phyloP scores from a whole-genome alignment of 2,888 invertebrate genomes.

The Drosophila sordidula region DNA sequence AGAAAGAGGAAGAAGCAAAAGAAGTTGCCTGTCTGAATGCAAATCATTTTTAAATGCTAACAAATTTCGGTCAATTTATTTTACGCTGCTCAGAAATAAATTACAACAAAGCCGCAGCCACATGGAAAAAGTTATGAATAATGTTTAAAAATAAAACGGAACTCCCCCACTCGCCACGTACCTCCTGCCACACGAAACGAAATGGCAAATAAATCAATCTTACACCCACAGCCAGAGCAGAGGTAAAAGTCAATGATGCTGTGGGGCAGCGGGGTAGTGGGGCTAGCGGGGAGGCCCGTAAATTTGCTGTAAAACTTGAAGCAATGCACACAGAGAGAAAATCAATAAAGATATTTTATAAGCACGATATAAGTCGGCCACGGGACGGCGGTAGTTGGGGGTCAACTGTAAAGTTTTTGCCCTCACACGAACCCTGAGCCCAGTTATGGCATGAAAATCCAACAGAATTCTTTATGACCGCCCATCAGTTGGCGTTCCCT shows the following conservation, averaged over 20 bases:
- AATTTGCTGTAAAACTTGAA: slow-evolving; percentile 18
- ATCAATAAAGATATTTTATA: slow-evolving; percentile 68
- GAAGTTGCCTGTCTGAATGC: slow-evolving; percentile 40
- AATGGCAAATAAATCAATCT: slow-evolving; percentile 77
- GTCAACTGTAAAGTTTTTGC: slow-evolving; percentile 39
- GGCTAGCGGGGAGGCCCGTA: background rate
- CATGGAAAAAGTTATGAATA: slow-evolving; percentile 74
- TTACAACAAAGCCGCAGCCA: slow-evolving; percentile 61
- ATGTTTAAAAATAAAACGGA: slow-evolving; percentile 63
- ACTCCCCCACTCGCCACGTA: background rate
- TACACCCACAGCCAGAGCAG: slow-evolving; percentile 44
- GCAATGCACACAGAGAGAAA: slow-evolving; percentile 41
- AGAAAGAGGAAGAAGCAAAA: background rate
- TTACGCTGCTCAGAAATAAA: slow-evolving; percentile 63
- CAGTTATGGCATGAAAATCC: slow-evolving; percentile 25
- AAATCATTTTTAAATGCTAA: slow-evolving; percentile 81
- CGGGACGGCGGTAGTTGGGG: slow-evolving; percentile 7
- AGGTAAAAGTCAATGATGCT: slow-evolving; percentile 34
- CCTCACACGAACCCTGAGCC: slow-evolving; percentile 6
- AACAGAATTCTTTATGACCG: slow-evolving; percentile 30
- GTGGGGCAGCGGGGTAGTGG: background rate
- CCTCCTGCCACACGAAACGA: slow-evolving; percentile 9
- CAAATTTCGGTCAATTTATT: slow-evolving; percentile 78
- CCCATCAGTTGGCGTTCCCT: slow-evolving; percentile 26
- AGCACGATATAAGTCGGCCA: slow-evolving; percentile 37